A percentile compares a stretch with the other conserved stretches of the same genome.
Evolutionary conservation across 2,113 vertebrate genomes (phyloP).

Genomic region (Perognathus longimembris): DNA sequence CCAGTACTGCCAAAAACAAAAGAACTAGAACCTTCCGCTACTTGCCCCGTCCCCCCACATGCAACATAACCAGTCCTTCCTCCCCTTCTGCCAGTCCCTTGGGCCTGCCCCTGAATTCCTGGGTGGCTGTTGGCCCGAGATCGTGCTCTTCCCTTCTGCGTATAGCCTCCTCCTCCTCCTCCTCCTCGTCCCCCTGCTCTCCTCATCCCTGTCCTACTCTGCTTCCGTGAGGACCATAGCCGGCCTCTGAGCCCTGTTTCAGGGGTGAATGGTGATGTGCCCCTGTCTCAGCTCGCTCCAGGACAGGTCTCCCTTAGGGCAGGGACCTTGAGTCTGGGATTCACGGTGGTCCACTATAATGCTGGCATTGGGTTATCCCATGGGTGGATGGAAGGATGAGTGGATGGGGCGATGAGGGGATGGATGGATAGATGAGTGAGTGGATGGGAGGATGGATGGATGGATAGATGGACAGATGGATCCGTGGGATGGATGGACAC

Average conservation of each 20-base stretch:
- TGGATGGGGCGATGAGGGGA: too few relatives aligned
- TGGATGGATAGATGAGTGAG: too few relatives aligned
- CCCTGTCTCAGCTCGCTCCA: background rate
- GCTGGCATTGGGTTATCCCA: rapidly evolving
- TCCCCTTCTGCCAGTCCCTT: background rate
- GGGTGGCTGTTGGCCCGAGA: rapidly evolving
- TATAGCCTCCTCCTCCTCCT: background rate
- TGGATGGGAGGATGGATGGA: too few relatives aligned
- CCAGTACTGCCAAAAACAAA: too few relatives aligned
- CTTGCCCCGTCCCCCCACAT: too few relatives aligned
- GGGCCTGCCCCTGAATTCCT: background rate
- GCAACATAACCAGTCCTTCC: too few relatives aligned
- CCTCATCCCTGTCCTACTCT: background rate
- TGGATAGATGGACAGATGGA: background rate
- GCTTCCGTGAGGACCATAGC: rapidly evolving
- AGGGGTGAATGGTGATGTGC: rapidly evolving
- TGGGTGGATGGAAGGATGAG: background rate
- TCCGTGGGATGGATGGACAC: too few relatives aligned
- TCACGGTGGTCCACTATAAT: background rate
- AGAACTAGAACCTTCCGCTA: too few relatives aligned
- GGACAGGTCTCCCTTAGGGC: rapidly evolving
- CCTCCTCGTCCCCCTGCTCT: rapidly evolving
- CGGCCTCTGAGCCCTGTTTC: background rate
- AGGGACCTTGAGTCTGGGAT: background rate
- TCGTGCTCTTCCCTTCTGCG: background rate